phyloP scores from a whole-genome alignment of 2,888 invertebrate species.

The Crepidodera aurea region DNA sequence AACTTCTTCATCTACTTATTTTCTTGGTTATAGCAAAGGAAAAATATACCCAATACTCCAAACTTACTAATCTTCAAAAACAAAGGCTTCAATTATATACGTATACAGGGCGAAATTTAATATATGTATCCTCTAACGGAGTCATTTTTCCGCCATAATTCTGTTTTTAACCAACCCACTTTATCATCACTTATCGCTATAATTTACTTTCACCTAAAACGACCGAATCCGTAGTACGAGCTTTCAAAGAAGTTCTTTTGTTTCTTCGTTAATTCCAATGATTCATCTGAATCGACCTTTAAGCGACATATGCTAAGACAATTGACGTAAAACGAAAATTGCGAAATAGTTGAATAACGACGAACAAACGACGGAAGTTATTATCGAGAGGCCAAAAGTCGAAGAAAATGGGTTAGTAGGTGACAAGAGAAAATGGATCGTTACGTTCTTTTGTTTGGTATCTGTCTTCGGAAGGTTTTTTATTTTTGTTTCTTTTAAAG shows the following conservation, averaged over 20 bases:
- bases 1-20: no score
- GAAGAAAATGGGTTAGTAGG: slow-evolving; percentile 3
- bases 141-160: no score
- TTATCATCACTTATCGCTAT: neutral
- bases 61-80: no score
- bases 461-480: no score
- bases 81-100: no score
- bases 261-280: neutral
- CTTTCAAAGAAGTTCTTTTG: neutral
- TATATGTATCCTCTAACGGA: no score
- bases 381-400: neutral
- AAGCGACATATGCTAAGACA: neutral
- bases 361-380: slow-evolving; percentile 5
- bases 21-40: no score
- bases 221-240: neutral
- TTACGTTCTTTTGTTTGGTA: neutral
- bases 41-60: no score
- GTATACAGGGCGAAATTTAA: no score
- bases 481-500: no score
- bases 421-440: neutral
- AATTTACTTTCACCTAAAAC: neutral
- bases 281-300: neutral
- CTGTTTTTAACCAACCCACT: no score
- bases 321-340: neutral
- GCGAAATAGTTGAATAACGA: slow-evolving; percentile 2